These are phyloP conservation scores for Cnemophilus loriae DNA, from an alignment of 2,113 vertebrate species.

Conservation along the genomic window DNA sequence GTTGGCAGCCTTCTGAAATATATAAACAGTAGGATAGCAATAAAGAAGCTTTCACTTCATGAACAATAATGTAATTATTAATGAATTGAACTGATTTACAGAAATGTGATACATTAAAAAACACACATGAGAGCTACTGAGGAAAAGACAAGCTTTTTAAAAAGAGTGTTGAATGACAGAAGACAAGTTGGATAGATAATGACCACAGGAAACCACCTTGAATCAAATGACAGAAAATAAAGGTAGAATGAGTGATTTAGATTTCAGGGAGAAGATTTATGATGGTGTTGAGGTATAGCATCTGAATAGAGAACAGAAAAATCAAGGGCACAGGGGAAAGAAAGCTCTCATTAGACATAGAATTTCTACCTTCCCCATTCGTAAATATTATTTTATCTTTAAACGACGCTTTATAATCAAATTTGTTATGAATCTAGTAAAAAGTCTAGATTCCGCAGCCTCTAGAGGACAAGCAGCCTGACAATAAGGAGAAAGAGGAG, in stretches of 20 bases:
- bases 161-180: not conserved
- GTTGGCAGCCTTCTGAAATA: not conserved
- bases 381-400: not conserved
- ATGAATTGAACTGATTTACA: not conserved
- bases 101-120: not conserved
- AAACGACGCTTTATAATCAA: not conserved
- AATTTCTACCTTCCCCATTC: not conserved
- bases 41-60: not conserved
- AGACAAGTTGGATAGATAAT: not conserved
- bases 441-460: not conserved
- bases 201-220: not conserved
- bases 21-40: not conserved
- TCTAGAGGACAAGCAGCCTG: not conserved
- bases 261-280: not conserved
- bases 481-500: not conserved
- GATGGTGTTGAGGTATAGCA: not conserved
- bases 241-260: not conserved
- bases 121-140: not conserved
- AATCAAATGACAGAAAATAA: not conserved
- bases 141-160: not conserved
- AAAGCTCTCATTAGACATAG: not conserved
- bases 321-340: not conserved
- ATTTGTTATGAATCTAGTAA: not conserved
- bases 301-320: not conserved
- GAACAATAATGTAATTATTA: not conserved